Evolutionary conservation across 2,888 invertebrate species (phyloP).

Genomic region (Leptopilina myrica): DNA sequence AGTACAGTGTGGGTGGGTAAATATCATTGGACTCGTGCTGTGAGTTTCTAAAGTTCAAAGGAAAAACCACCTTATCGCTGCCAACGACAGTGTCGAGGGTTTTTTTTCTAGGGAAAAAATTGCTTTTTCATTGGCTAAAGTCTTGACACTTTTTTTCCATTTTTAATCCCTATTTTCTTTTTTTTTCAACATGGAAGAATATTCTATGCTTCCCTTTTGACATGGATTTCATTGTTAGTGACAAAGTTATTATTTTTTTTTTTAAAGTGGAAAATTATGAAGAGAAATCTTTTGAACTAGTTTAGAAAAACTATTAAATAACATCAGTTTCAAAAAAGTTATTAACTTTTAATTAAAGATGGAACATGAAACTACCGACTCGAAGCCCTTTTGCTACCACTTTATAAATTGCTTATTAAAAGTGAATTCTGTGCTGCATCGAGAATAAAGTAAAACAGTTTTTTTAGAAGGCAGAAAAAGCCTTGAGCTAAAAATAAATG

Average conservation of each 20-base stretch:
- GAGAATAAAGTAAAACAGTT: too few species aligned
- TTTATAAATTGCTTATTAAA: too few species aligned
- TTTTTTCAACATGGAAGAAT: neutral
- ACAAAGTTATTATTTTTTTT: neutral
- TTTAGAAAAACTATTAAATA: neutral
- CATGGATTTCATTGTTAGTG: neutral
- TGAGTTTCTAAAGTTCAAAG: conserved; percentile 37
- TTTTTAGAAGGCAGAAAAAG: too few species aligned
- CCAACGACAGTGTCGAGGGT: conserved; percentile 27
- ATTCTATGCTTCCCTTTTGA: neutral
- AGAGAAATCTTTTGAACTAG: neutral
- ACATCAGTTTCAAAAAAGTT: neutral
- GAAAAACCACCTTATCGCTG: conserved; percentile 35
- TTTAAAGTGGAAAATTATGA: neutral
- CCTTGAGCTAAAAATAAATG: too few species aligned
- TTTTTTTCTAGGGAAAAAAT: conserved; percentile 3
- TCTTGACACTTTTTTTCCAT: neutral
- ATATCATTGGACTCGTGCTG: conserved; percentile 21
- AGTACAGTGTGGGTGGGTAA: conserved; percentile 27
- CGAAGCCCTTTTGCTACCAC: too few species aligned
- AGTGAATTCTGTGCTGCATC: too few species aligned
- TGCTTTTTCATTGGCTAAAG: conserved; percentile 28
- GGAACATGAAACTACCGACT: too few species aligned
- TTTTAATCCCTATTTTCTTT: neutral
- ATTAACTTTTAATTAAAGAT: neutral